These are phyloP conservation scores for Stenichneumon culpator DNA, from an alignment of 2,888 invertebrate species.

Conservation along the genomic window DNA sequence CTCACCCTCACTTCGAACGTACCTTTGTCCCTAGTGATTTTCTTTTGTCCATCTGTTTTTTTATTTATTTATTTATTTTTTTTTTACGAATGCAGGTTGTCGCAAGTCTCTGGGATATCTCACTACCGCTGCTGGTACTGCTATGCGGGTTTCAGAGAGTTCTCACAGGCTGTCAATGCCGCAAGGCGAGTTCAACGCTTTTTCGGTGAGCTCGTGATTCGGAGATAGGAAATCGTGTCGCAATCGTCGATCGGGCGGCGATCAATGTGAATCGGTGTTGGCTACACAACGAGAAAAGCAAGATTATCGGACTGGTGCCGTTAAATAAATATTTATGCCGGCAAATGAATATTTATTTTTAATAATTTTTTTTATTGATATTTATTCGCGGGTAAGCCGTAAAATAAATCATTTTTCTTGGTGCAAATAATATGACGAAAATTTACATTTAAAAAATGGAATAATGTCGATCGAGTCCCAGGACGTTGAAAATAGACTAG, in stretches of 20 bases:
- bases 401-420: too few relatives aligned
- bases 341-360: too few relatives aligned
- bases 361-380: too few relatives aligned
- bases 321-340: too few relatives aligned
- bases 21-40: constrained; percentile 3
- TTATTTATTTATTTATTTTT: constrained; percentile 8
- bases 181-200: constrained; percentile 13
- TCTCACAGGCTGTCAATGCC: constrained; percentile 68
- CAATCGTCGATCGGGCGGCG: background rate
- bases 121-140: constrained; percentile 21
- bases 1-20: constrained; percentile 14
- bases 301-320: too few relatives aligned
- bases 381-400: too few relatives aligned
- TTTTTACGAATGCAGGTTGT: constrained; percentile 13
- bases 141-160: constrained; percentile 54
- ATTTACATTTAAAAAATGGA: background rate
- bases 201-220: constrained; percentile 14
- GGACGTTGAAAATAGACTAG: background rate
- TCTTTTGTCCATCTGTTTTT: background rate
- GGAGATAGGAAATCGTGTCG: constrained; percentile 14
- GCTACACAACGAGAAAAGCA: background rate
- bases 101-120: constrained; percentile 46
- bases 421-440: background rate
- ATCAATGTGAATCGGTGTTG: background rate
- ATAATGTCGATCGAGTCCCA: background rate